Conservation (phyloP, 2,888 invertebrate genomes). For the Drosophila paranaensis region DNA sequence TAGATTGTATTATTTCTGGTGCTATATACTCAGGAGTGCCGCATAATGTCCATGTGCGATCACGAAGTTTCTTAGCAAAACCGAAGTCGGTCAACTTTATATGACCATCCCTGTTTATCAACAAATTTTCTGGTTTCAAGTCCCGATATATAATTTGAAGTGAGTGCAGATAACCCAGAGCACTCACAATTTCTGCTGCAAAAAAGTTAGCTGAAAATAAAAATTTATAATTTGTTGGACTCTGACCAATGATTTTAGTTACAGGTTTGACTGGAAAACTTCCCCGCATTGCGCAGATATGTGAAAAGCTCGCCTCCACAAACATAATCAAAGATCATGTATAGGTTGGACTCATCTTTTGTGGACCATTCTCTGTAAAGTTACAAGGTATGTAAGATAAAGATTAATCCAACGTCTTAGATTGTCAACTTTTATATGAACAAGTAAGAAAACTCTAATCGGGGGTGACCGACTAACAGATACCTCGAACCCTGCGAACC, state of each 20-base stretch:
- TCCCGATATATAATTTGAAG: conserved; percentile 95
- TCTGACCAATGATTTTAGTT: conserved; percentile 56
- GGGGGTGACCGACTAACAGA: too few relatives aligned
- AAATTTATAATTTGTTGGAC: background rate
- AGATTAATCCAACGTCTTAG: background rate
- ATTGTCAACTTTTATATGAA: too few relatives aligned
- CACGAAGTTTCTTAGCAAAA: conserved; percentile 97
- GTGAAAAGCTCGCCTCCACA: conserved; percentile 99
- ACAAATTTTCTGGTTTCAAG: conserved; percentile 96
- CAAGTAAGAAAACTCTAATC: too few relatives aligned
- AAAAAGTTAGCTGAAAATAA: conserved; percentile 91
- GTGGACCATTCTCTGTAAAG: conserved; percentile 94
- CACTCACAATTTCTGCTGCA: conserved; percentile 96
- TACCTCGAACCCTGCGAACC: too few relatives aligned
- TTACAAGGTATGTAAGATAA: background rate
- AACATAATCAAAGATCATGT: conserved; percentile 98
- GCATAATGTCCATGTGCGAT: conserved; percentile 98
- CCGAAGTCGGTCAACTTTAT: conserved; percentile 99
- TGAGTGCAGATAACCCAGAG: conserved; percentile 96
- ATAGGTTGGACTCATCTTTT: conserved; percentile 95
- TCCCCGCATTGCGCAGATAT: conserved; percentile 95
- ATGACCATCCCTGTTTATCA: conserved; percentile 96
- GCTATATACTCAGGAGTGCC: conserved; percentile 99
- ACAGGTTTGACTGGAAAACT: conserved; percentile 94
- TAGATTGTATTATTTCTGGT: conserved; percentile 98